Base-by-base conservation (phyloP, 2,113 vertebrate genomes). In the Lynx canadensis region DNA sequence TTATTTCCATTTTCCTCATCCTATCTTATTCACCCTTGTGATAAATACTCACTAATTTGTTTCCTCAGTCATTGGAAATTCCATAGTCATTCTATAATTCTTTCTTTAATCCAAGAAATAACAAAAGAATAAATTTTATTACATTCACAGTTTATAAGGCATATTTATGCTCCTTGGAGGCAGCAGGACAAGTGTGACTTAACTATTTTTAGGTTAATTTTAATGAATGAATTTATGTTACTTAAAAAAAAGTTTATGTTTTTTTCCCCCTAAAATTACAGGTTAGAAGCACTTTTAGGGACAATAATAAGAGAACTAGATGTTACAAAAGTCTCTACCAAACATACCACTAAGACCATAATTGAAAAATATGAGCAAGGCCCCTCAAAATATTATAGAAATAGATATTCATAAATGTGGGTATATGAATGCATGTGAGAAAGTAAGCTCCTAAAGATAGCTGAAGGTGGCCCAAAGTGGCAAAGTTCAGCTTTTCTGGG, bases 1-100 rank as follows among this genome's bases (percentile, higher is more conserved):
- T 92, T 83, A n/a, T 83, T 82, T 45, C 27, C 33, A 66, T 84
- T 94, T 94, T 83, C 90, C 27, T 95, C 18, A 91, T 68, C 41
- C 36, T 84, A 16, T 83, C 25, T 3, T 76, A 23, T 11, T 11
- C 2, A 36, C 9, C 7, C 41, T 94, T 83, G 38, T 96, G 29
- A 52, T 88, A 94, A 97, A 69, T 87, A 86, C 50, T 31, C n/a
- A 80, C 25, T 71, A 73, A 79, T 50, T 94, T 69, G 2, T 85
- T 94, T 90, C 21, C 74, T 78, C 27, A 78, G 27, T 48, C 74
- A 78, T 31, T 31, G 14, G 74, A 48, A 31, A 78, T 48, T 31
- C 27, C 15, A 48, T 7, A 96, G 36, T 45, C 0, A 73, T 82
- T 48, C 74, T 80, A 94, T 41, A 94, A 6, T 83, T 5, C 31